phyloP scores from a whole-genome alignment of 2,797 vertebrate species.

The Siniperca scherzeri region DNA sequence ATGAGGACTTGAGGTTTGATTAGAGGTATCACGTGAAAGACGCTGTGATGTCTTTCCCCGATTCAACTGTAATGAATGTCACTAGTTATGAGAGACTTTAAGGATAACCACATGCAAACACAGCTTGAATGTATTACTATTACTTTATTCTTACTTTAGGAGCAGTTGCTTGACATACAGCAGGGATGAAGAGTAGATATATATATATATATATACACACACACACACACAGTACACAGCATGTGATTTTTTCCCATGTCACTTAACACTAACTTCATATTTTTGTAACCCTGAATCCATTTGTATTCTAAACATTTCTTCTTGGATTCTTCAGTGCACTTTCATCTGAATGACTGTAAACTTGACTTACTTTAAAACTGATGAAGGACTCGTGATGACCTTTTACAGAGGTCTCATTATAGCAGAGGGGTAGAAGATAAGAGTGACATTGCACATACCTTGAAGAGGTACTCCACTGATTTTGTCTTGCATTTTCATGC shows the following conservation, averaged over 20 bases:
- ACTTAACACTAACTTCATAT: neutral
- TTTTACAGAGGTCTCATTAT: neutral
- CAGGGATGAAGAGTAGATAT: too few relatives aligned
- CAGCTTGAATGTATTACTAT: neutral
- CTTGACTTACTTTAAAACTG: neutral
- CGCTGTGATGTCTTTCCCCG: neutral
- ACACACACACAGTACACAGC: too few relatives aligned
- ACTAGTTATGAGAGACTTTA: neutral
- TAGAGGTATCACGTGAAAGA: neutral
- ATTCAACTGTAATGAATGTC: slow-evolving; percentile 1
- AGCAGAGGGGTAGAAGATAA: neutral
- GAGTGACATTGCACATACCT: neutral
- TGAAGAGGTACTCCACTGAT: neutral
- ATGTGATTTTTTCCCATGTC: neutral
- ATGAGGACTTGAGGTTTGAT: slow-evolving; percentile 17
- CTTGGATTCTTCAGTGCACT: neutral
- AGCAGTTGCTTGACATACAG: too few relatives aligned
- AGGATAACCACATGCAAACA: neutral
- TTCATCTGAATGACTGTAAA: neutral
- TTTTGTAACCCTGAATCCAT: neutral
- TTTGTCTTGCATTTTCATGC: neutral
- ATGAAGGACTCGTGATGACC: neutral
- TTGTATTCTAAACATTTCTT: neutral
- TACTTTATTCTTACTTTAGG: neutral
- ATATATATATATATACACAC: too few relatives aligned